Evolutionary conservation across 1,140 invertebrate genomes (phyloP).

Genomic region (Philotrypesis tridentata): DNA sequence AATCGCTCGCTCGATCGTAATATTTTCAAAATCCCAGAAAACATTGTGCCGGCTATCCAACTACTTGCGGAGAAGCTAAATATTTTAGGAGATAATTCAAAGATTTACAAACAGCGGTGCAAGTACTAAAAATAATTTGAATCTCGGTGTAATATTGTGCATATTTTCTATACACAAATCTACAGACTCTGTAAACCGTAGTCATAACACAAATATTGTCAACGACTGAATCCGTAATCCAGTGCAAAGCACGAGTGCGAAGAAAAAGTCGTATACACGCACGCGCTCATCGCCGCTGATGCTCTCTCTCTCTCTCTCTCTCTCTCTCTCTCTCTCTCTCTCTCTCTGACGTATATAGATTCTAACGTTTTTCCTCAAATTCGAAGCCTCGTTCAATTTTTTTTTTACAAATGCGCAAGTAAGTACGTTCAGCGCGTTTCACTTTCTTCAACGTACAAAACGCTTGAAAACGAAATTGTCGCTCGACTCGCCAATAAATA

Average conservation of each 20-base stretch:
- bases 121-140: constrained; percentile 41
- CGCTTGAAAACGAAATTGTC: background rate
- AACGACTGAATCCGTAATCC: background rate
- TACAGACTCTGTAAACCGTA: constrained; percentile 24
- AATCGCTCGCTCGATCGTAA: constrained; percentile 20
- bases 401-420: too few relatives aligned
- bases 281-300: too few relatives aligned
- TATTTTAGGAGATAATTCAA: constrained; percentile 44
- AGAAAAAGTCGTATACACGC: too few relatives aligned
- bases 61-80: constrained; percentile 29
- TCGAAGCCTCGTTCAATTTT: too few relatives aligned
- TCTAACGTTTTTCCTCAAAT: too few relatives aligned
- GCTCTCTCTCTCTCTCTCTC: too few relatives aligned
- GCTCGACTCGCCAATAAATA: background rate
- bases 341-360: too few relatives aligned
- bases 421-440: too few relatives aligned
- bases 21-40: constrained; percentile 45
- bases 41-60: constrained; percentile 20
- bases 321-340: too few relatives aligned
- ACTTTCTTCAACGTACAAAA: background rate
- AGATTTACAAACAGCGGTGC: constrained; percentile 34
- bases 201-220: constrained; percentile 27
- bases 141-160: constrained; percentile 37
- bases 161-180: constrained; percentile 44
- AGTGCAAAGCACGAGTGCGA: background rate